Base-by-base conservation (phyloP, 2,888 invertebrate genomes). In the Iphiclides podalirius region DNA sequence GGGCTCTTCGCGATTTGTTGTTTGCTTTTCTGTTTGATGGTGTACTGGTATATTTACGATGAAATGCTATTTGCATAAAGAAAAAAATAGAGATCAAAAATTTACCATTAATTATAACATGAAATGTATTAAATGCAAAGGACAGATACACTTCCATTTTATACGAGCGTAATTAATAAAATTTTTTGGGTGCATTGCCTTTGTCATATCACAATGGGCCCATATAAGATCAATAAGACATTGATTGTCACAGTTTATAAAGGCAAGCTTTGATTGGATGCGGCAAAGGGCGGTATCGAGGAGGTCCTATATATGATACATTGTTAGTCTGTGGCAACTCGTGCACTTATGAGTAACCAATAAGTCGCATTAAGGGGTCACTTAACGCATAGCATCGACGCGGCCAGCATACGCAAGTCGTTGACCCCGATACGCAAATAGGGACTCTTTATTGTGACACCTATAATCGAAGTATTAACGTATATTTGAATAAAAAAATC, bases 281-380 rank as follows among this genome's bases (percentile, higher is more conserved):
- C 45, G 42, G 47, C 50, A 48, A 55, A 49, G 47, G 34, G 28
- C 53, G 53, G 52, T 48, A 46, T 48, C 40, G 44, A 47, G 49
- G n/a, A 47, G 48, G 48, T 45, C 44, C 46, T 46, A 38, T 44
- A 41, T 42, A 54, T 47, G 54, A 54, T 47, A 35, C 44, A 53
- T 55, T 52, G 59, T 54, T 60, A 69, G 66, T 65, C 72, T 75
- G 69, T 72, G 68, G 64, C 70, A 64, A 67, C n/a, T n/a, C 66
- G 63, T 73, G 75, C 76, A 75, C 74, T 79, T 74, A 83, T 81
- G 83, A 85, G 83, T 75, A 76, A 79, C 81, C 85, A 86, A 85
- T 85, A 81, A 85, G 79, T 79, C 73, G 76, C 67, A 82, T 82
- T 79, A 84, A 82, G 76, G 72, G 86, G 85, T 85, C 85, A 84